Base-by-base conservation (phyloP, 2,113 vertebrate genomes). In the Neopipo cinnamomea region DNA sequence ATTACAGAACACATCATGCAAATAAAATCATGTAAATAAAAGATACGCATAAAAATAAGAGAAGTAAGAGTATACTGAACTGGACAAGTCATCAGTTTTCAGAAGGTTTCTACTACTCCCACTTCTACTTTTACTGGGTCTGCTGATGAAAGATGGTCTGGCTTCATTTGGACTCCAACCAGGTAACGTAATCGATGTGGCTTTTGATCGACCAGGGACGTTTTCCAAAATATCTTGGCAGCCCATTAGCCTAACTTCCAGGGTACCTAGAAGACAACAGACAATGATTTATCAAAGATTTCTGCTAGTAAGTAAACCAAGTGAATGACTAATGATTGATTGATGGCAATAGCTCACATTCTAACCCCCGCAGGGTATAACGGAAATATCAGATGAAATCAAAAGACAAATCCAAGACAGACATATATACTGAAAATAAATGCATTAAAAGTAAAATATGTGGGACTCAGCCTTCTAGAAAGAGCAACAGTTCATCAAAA, bases 191-290 rank as follows among this genome's bases (percentile, higher is more conserved):
- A 99, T 96, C 0, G 99, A 98, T 4, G 98, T 98, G n/a, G 99
- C 98, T 98, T 99, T 99, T 95, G 99, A 99, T 77, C 99, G 99
- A 90, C 99, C 99, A 6, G 99, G 99, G 62, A 99, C 99, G 6
- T 98, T 99, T 97, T 99, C 99, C 97, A 99, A 97, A 93, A 99
- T 99, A 97, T 99, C 99, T 95, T 99, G 99, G 97, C 99, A 99
- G 96, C 99, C 99, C 99, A 99, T 99, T 49, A 99, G 98, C 97
- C 99, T 99, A 94, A 99, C 99, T 94, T 99, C 99, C 97, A 99
- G 97, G 25, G 99, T 99, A 97, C 99, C 99, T 99, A 85, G 85
- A 86, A 96, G 25, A 94, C 41, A 39, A 73, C 2, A 55, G 71
- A 81, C 58, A 88, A 39, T 3, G 13, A 71, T 61, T 65, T 58